Base-by-base conservation (phyloP, 2,888 invertebrate genomes). In the Periphyllus acericola region DNA sequence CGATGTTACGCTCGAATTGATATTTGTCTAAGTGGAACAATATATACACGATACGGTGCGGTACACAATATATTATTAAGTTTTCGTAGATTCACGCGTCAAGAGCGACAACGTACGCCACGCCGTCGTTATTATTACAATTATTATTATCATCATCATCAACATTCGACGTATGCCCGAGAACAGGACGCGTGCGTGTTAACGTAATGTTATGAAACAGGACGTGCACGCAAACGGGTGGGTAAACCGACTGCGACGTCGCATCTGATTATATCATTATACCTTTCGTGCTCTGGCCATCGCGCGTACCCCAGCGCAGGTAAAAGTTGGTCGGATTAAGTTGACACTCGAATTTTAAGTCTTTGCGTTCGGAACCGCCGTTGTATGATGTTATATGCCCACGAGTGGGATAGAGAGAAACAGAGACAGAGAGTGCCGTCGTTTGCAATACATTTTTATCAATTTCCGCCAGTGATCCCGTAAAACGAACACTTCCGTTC, bases 371-470 rank as follows among this genome's bases (percentile, higher is more conserved):
- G 25, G 36, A 17, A 60, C 60, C n/a, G 2, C 14, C 19, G 29
- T n/a, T 66, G 66, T 60, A 3, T 19, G 3, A 3, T 21, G 17
- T 19, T 60, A 60, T 17, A n/a, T 11, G 55, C 55, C 55, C n/a
- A n/a, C n/a, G n/a, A n/a, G n/a, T n/a, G n/a, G n/a, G n/a, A n/a
- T n/a, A n/a, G n/a, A n/a, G n/a, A n/a, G n/a, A n/a, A n/a, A n/a
- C n/a, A n/a, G n/a, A n/a, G n/a, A n/a, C 32, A 14, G 32, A 3
- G 25, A 4, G 1, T 14, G 8, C 72, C 34, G 55, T 83, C n/a
- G 74, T 83, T 74, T 74, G n/a, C 55, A 11, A 36, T 55, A 36
- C n/a, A 74, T 83, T 74, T 81, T 83, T 83, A 55, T 83, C 74
- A 55, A 74, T 83, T 74, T 83, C 55, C 55, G 36, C 36, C 83